Conservation (phyloP, 2,797 vertebrate genomes). For the Gallinago solitaria region DNA sequence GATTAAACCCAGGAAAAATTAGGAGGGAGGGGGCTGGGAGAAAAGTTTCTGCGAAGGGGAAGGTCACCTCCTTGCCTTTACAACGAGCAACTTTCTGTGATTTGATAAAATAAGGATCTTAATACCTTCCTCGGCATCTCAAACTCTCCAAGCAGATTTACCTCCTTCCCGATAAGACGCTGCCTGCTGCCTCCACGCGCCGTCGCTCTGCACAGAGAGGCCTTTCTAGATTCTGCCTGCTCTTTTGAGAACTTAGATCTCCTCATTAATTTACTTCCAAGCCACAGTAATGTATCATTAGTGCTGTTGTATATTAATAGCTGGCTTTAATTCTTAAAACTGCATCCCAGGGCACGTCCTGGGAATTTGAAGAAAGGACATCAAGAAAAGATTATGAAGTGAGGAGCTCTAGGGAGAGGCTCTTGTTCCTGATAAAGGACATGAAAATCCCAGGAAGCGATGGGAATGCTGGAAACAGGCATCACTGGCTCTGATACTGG, state of each 20-base stretch:
- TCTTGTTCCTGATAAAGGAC: not conserved
- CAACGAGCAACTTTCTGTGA: not conserved
- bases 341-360: not conserved
- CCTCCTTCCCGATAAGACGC: not conserved
- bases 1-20: not conserved
- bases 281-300: not conserved
- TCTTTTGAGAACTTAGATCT: not conserved
- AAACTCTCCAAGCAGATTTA: not conserved
- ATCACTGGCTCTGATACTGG: not conserved
- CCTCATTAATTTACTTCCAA: not conserved
- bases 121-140: not conserved
- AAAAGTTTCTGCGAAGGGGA: not conserved
- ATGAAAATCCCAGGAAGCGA: not conserved
- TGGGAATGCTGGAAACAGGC: not conserved
- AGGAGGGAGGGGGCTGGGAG: not conserved
- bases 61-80: not conserved
- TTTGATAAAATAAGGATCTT: not conserved
- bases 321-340: not conserved
- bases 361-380: not conserved
- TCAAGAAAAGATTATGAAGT: not conserved
- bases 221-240: not conserved
- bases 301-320: not conserved
- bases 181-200: fast-evolving
- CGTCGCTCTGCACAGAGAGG: not conserved
- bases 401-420: not conserved